A percentile compares a stretch with the other conserved stretches of the same genome.
phyloP scores from a whole-genome alignment of 2,113 vertebrate genomes.

The Nycticryphes semicollaris region DNA sequence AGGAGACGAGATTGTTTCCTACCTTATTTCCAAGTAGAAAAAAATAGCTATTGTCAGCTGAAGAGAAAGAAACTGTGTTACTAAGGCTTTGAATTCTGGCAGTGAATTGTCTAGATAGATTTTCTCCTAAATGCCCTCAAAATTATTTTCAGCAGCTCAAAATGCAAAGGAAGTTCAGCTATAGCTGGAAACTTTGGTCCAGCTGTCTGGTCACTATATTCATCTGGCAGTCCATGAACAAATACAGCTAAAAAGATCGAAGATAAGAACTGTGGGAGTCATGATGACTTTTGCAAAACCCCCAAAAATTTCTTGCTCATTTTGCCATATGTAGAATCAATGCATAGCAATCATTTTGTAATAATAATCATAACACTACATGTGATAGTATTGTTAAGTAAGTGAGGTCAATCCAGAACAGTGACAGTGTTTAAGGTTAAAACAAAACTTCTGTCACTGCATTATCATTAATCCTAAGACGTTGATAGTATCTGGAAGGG shows the following conservation, averaged over 20 bases:
- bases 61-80: background rate
- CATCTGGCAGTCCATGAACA: background rate
- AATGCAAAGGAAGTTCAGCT: background rate
- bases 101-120: background rate
- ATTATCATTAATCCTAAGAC: background rate
- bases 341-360: background rate
- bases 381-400: background rate
- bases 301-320: background rate
- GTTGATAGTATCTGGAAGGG: background rate
- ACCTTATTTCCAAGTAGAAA: background rate
- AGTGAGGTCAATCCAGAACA: background rate
- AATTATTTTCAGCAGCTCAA: background rate
- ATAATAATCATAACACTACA: background rate
- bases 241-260: background rate
- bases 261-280: background rate
- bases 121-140: background rate
- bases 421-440: background rate
- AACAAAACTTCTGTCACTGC: background rate
- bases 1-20: background rate
- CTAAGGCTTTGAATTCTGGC: background rate
- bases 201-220: background rate
- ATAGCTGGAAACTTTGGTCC: background rate
- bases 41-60: background rate
- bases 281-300: background rate
- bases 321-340: background rate